Base-by-base conservation (phyloP, 2,888 invertebrate species). In the Hirtodrosophila alboralis region DNA sequence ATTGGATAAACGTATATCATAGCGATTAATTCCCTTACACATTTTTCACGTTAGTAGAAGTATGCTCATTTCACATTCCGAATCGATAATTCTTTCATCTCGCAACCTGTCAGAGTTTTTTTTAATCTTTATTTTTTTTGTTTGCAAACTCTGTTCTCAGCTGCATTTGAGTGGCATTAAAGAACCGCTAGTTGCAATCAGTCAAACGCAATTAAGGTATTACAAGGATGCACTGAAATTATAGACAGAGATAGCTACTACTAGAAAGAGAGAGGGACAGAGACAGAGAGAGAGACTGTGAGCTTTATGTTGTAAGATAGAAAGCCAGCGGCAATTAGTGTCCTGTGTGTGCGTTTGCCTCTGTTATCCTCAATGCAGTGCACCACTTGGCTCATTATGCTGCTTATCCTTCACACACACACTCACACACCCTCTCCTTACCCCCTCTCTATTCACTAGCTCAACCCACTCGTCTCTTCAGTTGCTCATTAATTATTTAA, bases 401-500 rank as follows among this genome's bases (percentile, higher is more conserved):
- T 76, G 77, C 56, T 67, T 71, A 69, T 43, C 30, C 70, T 47
- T 41, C 31, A 28, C 67, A 43, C 38, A 37, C 41, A 10, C 34
- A 18, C 54, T 37, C 16, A 36, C 36, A 31, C 14, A 31, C 40
- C 41, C 13, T 18, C 8, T 27, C 8, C 18, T 27, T 16, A 4
- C 21, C 9, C 3, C 6, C 14, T 21, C 10, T 0, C 4, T 2
- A 3, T 5, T 18, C 18, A 0, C 18, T 18, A 5, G 18, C 18
- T 18, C 14, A 23, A 14, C 7, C 9, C 4, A 7, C 30, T 28
- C 44, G 14, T 12, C 45, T 57, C 54, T 79, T 64, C 57, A 61
- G 77, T 71, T 68, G 68, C 74, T 84, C 81, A 78, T 81, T 81
- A 81, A 81, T 84, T 84, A 84, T 76, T 76, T 78, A 76, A 60